Conservation (phyloP, 2,113 vertebrate species). For the Hassar affinis region DNA sequence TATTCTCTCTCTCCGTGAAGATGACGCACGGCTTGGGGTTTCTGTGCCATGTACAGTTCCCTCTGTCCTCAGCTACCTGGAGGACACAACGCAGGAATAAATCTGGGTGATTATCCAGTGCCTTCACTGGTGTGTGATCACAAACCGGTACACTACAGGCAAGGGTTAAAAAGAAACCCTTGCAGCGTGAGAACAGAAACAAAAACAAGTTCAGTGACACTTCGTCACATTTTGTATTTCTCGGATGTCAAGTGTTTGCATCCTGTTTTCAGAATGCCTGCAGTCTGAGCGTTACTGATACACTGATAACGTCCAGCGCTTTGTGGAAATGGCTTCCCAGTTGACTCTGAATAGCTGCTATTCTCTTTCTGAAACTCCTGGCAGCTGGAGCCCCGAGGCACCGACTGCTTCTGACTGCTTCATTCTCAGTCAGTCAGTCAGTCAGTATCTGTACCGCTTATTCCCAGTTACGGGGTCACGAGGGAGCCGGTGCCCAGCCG, state of each 20-base stretch:
- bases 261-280: background rate
- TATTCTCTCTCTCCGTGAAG: slow-evolving; percentile 89
- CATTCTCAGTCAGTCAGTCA: too few relatives aligned
- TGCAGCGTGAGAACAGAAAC: background rate
- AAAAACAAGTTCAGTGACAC: background rate
- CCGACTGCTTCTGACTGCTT: too few relatives aligned
- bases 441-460: too few relatives aligned
- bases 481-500: too few relatives aligned
- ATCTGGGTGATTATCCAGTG: background rate
- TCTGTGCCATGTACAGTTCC: slow-evolving; percentile 85
- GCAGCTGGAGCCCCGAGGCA: too few relatives aligned
- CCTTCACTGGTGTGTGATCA: background rate
- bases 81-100: too few relatives aligned
- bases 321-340: background rate
- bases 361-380: too few relatives aligned
- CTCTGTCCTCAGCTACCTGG: slow-evolving; percentile 86
- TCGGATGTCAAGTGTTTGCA: background rate
- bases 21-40: slow-evolving; percentile 86
- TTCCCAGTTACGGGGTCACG: too few relatives aligned
- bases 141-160: background rate
- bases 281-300: background rate
- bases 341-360: background rate
- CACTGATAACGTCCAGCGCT: background rate
- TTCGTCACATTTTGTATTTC: background rate
- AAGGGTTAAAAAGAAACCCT: background rate